Evolutionary conservation across 2,797 vertebrate genomes (phyloP).

Genomic region (Labroides dimidiatus): DNA sequence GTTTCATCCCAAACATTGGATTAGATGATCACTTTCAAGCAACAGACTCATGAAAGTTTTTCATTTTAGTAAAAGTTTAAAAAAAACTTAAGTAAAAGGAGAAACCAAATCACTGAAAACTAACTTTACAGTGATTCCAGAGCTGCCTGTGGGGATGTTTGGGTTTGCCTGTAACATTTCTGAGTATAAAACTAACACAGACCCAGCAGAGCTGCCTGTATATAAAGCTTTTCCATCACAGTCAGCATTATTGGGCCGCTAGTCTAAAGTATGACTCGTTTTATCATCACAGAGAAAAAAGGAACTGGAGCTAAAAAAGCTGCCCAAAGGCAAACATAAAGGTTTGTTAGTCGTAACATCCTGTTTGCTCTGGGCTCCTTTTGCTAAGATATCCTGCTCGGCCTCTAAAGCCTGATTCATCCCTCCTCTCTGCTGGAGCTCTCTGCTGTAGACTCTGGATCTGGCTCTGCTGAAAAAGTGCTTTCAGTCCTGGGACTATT

Average conservation of each 20-base stretch:
- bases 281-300: neutral
- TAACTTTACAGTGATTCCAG: neutral
- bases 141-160: neutral
- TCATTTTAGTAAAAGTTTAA: neutral
- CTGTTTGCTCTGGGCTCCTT: neutral
- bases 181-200: neutral
- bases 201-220: neutral
- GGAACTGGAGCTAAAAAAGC: neutral
- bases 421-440: neutral
- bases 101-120: neutral
- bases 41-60: too few relatives aligned
- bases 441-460: constrained; percentile 20
- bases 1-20: neutral
- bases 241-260: neutral
- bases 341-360: neutral
- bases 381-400: neutral
- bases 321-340: neutral
- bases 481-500: constrained; percentile 12
- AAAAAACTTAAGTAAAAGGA: neutral
- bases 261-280: neutral
- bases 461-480: constrained; percentile 1
- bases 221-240: neutral
- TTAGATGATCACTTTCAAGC: neutral
- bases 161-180: neutral
- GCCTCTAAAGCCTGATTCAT: neutral